Evolutionary conservation across 2,113 vertebrate species (phyloP), one percentile per base, ranked within the genome.

Genomic region (Gobiocypris rarus): DNA sequence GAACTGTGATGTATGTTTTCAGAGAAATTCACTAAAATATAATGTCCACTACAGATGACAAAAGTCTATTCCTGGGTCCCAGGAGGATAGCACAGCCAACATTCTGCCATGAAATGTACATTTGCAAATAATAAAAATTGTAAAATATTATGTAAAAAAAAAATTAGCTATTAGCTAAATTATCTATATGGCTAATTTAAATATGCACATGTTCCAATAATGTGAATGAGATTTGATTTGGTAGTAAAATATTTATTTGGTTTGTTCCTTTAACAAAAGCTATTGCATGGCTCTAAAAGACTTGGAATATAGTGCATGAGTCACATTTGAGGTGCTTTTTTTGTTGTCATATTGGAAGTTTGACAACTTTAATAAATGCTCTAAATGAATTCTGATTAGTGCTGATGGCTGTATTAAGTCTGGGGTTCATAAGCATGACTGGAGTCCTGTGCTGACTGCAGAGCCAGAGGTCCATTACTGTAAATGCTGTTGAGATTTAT

Each of bases 401-500:
- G 50, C 50, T 76, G 31, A 58, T 76, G 8, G 31, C 58, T 76
- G 52, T 24, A 58, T 22, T 34, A 61, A 80, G 38, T 86, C 76
- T 76, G 24, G 26, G 34, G 31, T 81, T 28, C 31, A 24, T 15
- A 77, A 59, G 34, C 22, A 58, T 59, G 54, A 77, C 28, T 77
- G 34, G 19, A 59, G 34, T 61, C n/a, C 34, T 5, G 10, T 58
- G 61, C 76, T 86, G 48, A 58, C 61, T 50, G 58, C 69, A 81
- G 28, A 86, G 81, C 86, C 83, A 84, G 41, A 83, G 87, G 89
- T 88, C 91, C 90, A 91, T 89, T 91, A 85, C 11, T 31, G 71
- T 83, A 90, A 87, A 80, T 89, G 86, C 85, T 87, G 83, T 58
- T 63, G 52, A 88, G 83, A 87, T 88, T 90, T 75, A 90, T 75